Base-by-base conservation (phyloP, 2,113 vertebrate species). In the Montifringilla adamsi region DNA sequence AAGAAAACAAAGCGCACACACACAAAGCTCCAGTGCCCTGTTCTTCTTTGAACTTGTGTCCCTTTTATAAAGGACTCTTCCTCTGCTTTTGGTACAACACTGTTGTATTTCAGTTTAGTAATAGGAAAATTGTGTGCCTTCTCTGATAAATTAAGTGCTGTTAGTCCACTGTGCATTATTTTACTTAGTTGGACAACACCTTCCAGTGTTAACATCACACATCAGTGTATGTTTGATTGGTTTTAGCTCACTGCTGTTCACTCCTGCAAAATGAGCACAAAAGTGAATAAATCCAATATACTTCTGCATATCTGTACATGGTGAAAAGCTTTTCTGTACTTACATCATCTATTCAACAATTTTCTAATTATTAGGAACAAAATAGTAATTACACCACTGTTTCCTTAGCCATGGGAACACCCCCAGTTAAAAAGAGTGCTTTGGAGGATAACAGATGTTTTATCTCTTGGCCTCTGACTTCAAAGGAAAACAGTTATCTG, bases 391-490 rank as follows among this genome's bases (percentile, higher is more conserved):
- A 94, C 19, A 53, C 9, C 15, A n/a, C 16, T 16, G 7, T 88
- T 95, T 90, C 39, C 50, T 84, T 87, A 92, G 79, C 76, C 50
- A 20, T 49, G 56, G 74, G 63, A 81, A 83, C 70, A 69, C 73
- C 17, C 52, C 13, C 49, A 47, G 67, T 93, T 77, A 83, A 76
- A 93, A 87, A 70, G 46, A 94, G 17, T 58, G 62, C 55, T 96
- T 94, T 80, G 68, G 78, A 90, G 56, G 59, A 93, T 85, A 93
- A 94, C 84, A 92, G 87, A 84, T 95, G 84, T 94, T 95, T 87
- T 91, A 90, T 95, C 91, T 83, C 62, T 66, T 97, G 84, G 81
- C 53, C 91, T 96, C 52, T 93, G 89, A 94, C 87, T 96, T 96
- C 77, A 79, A 95, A 97, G 75, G 73, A 90, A 94, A 93, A 93